Evolutionary conservation across 2,888 invertebrate species (phyloP).

Genomic region (Disparrhopalites patrizii): DNA sequence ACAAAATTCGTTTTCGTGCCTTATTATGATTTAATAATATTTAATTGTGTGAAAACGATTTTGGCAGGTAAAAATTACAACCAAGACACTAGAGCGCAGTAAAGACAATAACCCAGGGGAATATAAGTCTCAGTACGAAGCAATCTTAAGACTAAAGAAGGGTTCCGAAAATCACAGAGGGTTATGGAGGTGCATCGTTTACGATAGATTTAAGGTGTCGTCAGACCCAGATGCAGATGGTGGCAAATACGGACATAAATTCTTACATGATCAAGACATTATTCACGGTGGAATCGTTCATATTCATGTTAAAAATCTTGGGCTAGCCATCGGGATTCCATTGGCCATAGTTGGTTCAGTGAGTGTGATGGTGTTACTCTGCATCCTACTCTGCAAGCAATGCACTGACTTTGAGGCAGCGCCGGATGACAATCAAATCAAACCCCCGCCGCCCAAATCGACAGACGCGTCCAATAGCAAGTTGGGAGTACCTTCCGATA

Average conservation of each 20-base stretch:
- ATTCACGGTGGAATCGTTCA: conserved; percentile 4
- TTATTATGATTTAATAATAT: too few relatives aligned
- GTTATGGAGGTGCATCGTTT: conserved; percentile 16
- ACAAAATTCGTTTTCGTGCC: too few relatives aligned
- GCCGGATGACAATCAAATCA: too few relatives aligned
- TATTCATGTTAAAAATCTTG: not conserved
- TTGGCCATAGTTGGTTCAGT: not conserved
- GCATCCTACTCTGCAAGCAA: not conserved
- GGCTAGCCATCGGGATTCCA: conserved; percentile 1
- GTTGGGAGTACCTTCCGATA: too few relatives aligned
- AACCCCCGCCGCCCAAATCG: not conserved
- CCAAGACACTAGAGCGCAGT: too few relatives aligned
- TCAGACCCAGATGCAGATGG: not conserved
- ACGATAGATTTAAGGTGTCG: not conserved
- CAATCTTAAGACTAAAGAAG: not conserved
- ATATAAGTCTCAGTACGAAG: not conserved
- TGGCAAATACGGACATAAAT: not conserved
- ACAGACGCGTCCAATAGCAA: too few relatives aligned
- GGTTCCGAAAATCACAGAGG: not conserved
- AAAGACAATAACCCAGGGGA: too few relatives aligned
- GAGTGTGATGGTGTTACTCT: not conserved
- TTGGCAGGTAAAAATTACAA: too few relatives aligned
- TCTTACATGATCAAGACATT: not conserved
- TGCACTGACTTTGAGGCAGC: not conserved
- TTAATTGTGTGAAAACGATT: too few relatives aligned